Conservation (phyloP, 1,140 invertebrate genomes). For the Laupala kohalensis region DNA sequence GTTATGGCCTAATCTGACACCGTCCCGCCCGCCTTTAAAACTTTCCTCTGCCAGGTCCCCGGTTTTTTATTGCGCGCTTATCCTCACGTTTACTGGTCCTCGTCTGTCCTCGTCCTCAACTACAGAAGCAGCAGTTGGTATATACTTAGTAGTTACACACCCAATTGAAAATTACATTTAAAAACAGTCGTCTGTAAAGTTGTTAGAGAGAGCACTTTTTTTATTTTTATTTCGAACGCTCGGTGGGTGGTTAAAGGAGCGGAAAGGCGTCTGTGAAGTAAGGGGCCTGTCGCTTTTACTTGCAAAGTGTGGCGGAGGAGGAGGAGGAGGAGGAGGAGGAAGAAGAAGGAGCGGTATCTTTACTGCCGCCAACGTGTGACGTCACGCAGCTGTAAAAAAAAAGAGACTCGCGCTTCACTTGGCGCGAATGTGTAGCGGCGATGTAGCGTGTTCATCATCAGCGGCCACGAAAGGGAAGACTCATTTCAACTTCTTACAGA, state of each 20-base stretch:
- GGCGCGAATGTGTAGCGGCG: neutral
- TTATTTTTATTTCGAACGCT: too few species aligned
- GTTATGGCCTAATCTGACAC: neutral
- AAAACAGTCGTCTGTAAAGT: neutral
- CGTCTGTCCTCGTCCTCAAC: neutral
- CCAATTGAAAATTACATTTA: neutral
- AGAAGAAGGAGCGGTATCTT: too few species aligned
- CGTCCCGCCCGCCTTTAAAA: neutral
- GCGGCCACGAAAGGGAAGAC: neutral
- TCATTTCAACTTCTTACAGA: neutral
- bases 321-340: too few species aligned
- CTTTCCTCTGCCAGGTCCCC: neutral
- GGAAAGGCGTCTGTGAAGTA: too few species aligned
- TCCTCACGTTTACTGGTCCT: neutral
- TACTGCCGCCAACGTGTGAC: neutral
- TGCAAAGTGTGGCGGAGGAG: neutral
- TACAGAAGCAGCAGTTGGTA: too few species aligned
- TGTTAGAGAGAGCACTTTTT: too few species aligned
- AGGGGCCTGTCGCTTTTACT: neutral
- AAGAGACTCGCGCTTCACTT: neutral
- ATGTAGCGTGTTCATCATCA: neutral
- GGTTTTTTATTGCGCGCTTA: neutral
- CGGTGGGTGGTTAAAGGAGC: too few species aligned
- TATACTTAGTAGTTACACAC: neutral
- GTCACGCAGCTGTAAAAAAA: neutral